phyloP scores from a whole-genome alignment of 2,113 vertebrate species.

The Takifugu flavidus region DNA sequence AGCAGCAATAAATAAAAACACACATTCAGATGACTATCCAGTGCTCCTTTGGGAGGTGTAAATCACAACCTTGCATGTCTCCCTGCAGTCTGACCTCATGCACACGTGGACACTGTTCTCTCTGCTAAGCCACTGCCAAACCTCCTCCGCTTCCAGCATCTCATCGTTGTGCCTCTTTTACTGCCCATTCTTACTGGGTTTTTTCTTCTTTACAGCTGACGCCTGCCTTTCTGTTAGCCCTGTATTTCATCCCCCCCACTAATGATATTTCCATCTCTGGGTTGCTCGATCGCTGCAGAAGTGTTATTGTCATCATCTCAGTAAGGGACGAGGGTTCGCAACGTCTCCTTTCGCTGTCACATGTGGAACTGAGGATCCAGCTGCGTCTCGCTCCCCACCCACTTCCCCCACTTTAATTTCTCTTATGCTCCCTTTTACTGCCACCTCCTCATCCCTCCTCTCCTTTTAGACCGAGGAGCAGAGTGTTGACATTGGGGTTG shows the following conservation, averaged over 20 bases:
- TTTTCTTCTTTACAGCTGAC: slow-evolving; percentile 46
- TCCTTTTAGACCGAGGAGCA: slow-evolving; percentile 45
- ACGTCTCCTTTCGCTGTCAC: slow-evolving; percentile 42
- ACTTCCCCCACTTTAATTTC: slow-evolving; percentile 7
- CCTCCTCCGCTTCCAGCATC: slow-evolving; percentile 36
- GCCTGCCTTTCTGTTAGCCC: slow-evolving; percentile 50
- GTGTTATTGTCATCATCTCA: slow-evolving; percentile 66
- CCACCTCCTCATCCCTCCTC: slow-evolving; percentile 41
- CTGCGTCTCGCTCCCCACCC: neutral
- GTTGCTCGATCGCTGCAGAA: slow-evolving; percentile 31
- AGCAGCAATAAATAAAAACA: neutral
- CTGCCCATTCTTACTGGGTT: slow-evolving; percentile 41
- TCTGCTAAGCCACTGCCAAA: slow-evolving; percentile 25
- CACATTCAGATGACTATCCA: neutral
- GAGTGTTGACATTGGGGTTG: slow-evolving; percentile 68
- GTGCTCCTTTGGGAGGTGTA: neutral
- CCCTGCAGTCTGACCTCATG: slow-evolving; percentile 35
- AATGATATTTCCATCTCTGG: slow-evolving; percentile 65
- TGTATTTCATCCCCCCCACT: slow-evolving; percentile 51
- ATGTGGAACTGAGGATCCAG: slow-evolving; percentile 19
- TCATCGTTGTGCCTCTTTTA: slow-evolving; percentile 51
- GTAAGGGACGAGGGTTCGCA: slow-evolving; percentile 46
- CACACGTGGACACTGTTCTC: slow-evolving; percentile 42
- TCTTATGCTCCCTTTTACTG: slow-evolving; percentile 5
- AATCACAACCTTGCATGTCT: neutral